Evolutionary conservation across 2,797 vertebrate species (phyloP).

Genomic region (Spondyliosoma cantharus): DNA sequence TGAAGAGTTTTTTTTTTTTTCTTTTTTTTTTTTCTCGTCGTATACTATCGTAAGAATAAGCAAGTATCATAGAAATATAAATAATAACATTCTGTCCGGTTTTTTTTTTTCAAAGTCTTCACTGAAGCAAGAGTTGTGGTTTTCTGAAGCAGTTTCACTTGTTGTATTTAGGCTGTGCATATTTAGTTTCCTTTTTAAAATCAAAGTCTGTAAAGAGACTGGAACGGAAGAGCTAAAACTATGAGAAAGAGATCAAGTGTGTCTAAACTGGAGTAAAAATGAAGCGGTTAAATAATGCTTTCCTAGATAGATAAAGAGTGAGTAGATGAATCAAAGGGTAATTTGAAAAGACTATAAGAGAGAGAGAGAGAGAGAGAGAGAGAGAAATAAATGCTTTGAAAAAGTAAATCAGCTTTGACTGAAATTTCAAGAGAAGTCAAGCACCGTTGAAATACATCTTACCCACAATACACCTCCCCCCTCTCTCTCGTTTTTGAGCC

Average conservation of each 20-base stretch:
- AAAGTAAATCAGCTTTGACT: conserved; percentile 72
- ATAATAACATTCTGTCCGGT: conserved; percentile 78
- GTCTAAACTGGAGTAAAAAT: conserved; percentile 54
- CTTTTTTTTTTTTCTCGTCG: neutral
- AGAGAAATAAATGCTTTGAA: conserved; percentile 69
- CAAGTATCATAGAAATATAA: conserved; percentile 82
- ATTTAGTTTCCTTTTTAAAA: conserved; percentile 83
- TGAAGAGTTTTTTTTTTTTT: conserved; percentile 65
- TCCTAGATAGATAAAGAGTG: conserved; percentile 58
- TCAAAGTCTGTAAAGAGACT: conserved; percentile 73
- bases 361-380: conserved; percentile 51
- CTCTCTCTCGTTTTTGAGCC: conserved; percentile 67
- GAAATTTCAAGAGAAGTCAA: conserved; percentile 81
- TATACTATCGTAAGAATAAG: conserved; percentile 77
- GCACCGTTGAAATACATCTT: conserved; percentile 85
- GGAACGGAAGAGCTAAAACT: conserved; percentile 73
- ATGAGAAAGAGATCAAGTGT: conserved; percentile 52
- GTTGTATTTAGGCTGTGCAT: conserved; percentile 83
- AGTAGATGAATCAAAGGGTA: conserved; percentile 59
- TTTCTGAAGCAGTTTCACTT: conserved; percentile 74
- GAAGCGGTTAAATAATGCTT: conserved; percentile 66
- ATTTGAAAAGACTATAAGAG: conserved; percentile 70
- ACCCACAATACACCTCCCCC: conserved; percentile 71
- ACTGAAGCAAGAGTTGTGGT: conserved; percentile 69
- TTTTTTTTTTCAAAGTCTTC: conserved; percentile 75